phyloP scores from a whole-genome alignment of 2,113 vertebrate species.

The Arvicanthis niloticus region DNA sequence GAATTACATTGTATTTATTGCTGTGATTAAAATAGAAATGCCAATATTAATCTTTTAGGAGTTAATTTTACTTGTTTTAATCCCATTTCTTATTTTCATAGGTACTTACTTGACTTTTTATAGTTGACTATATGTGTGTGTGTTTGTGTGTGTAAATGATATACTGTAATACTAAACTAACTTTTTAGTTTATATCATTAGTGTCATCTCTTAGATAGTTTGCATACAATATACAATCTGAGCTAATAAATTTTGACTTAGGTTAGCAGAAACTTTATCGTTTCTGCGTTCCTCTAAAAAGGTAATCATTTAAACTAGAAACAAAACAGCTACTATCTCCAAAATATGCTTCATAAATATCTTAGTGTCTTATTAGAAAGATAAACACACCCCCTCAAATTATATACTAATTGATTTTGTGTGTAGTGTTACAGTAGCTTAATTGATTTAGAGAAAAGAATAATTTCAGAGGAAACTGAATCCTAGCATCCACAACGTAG shows the following conservation, averaged over 20 bases:
- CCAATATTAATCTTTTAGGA: slow-evolving; percentile 83
- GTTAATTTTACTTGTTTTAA: slow-evolving; percentile 87
- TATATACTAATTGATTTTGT: slow-evolving; percentile 49
- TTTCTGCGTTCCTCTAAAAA: slow-evolving; percentile 56
- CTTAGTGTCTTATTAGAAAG: slow-evolving; percentile 50
- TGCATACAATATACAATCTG: slow-evolving; percentile 71
- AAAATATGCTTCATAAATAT: not conserved
- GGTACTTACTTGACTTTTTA: slow-evolving; percentile 79
- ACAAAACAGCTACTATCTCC: not conserved
- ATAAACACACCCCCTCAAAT: slow-evolving; percentile 50
- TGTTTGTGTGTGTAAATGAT: slow-evolving; percentile 76
- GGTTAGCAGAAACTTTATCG: slow-evolving; percentile 75
- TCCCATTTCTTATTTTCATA: slow-evolving; percentile 79
- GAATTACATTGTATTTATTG: slow-evolving; percentile 84
- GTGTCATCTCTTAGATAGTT: slow-evolving; percentile 78
- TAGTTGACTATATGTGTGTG: slow-evolving; percentile 70
- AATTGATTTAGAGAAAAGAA: slow-evolving; percentile 21
- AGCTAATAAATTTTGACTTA: slow-evolving; percentile 74
- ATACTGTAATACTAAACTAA: slow-evolving; percentile 75
- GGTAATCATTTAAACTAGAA: slow-evolving; percentile 39
- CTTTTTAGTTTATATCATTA: slow-evolving; percentile 85
- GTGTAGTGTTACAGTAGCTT: not conserved
- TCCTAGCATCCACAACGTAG: not conserved
- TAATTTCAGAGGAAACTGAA: slow-evolving; percentile 47
- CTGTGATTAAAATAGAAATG: slow-evolving; percentile 84